A percentile compares a stretch with the other conserved stretches of the same genome.
Evolutionary conservation across 92 coral and sea anemone genomes (phyloP).

Genomic region (Palythoa heliodiscus): DNA sequence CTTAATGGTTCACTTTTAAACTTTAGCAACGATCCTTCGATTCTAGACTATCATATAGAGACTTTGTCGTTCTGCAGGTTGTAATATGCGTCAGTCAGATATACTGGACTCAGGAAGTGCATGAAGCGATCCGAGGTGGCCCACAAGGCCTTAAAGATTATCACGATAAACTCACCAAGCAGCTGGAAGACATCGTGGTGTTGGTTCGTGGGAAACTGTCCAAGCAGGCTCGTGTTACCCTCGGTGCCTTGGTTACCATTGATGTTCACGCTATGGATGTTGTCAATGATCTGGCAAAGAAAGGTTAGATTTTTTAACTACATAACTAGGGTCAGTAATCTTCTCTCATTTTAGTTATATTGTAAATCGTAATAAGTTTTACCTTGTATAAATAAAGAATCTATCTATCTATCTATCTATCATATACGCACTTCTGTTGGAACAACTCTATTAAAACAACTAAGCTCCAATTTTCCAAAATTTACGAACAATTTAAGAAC

Average conservation of each 20-base stretch:
- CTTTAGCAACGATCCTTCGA: no score
- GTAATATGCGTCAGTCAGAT: slow-evolving; percentile 97
- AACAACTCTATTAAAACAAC: no score
- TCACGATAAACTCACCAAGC: slow-evolving; percentile 84
- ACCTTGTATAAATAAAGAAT: no score
- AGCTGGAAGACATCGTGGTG: slow-evolving; percentile 94
- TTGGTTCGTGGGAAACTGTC: slow-evolving; percentile 99
- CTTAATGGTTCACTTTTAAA: no score
- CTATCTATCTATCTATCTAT: no score
- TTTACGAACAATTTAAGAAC: no score
- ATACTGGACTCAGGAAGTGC: slow-evolving; percentile 99
- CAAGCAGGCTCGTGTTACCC: slow-evolving; percentile 94
- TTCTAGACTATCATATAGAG: neutral
- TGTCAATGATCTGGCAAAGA: slow-evolving; percentile 86
- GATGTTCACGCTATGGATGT: slow-evolving; percentile 99
- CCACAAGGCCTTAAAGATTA: slow-evolving; percentile 96
- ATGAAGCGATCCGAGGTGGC: slow-evolving; percentile 96
- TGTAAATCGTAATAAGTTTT: no score
- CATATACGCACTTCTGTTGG: no score
- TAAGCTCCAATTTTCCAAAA: no score
- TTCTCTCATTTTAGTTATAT: no score
- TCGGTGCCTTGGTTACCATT: slow-evolving; percentile 96
- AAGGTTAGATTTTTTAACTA: slow-evolving; percentile 55
- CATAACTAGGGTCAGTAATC: no score
- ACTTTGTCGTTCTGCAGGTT: slow-evolving; percentile 50